phyloP scores from a whole-genome alignment of 2,797 vertebrate genomes.

The Amblyopsis hoosieri region DNA sequence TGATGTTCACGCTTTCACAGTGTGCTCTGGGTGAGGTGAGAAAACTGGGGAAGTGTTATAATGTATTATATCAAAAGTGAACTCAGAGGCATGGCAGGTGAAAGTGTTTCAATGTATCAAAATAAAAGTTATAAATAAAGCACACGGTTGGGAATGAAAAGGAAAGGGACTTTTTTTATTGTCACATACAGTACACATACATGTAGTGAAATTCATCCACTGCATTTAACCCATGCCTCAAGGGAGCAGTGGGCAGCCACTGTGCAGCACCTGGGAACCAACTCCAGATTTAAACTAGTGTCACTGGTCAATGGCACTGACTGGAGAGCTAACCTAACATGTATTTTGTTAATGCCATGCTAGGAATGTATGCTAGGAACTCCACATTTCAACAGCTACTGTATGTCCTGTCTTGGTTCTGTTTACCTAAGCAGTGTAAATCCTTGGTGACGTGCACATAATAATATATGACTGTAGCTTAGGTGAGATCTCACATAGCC shows the following conservation, averaged over 20 bases:
- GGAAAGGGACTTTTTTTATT: too few relatives aligned
- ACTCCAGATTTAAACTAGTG: too few relatives aligned
- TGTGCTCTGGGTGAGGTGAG: slow-evolving; percentile 62
- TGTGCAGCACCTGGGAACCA: too few relatives aligned
- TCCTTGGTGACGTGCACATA: background rate
- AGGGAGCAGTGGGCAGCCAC: too few relatives aligned
- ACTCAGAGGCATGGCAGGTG: slow-evolving; percentile 54
- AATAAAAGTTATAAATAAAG: slow-evolving; percentile 63
- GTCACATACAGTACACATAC: too few relatives aligned
- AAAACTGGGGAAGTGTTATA: slow-evolving; percentile 68
- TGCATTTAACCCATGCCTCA: too few relatives aligned
- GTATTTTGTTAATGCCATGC: background rate
- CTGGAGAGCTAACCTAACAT: too few relatives aligned
- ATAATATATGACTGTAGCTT: slow-evolving; percentile 11
- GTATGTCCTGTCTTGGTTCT: slow-evolving; percentile 2
- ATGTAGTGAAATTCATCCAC: too few relatives aligned
- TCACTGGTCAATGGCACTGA: slow-evolving; percentile 28
- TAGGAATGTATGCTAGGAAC: slow-evolving; percentile 38
- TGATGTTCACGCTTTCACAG: slow-evolving; percentile 65
- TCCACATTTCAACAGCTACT: slow-evolving; percentile 14
- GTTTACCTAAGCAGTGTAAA: slow-evolving; percentile 28
- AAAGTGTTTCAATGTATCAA: slow-evolving; percentile 66
- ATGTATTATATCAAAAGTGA: slow-evolving; percentile 62
- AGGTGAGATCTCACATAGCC: slow-evolving; percentile 14
- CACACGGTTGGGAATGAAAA: slow-evolving; percentile 14